Conservation (phyloP, 1,140 invertebrate genomes). For the Phenacoccus solenopsis region DNA sequence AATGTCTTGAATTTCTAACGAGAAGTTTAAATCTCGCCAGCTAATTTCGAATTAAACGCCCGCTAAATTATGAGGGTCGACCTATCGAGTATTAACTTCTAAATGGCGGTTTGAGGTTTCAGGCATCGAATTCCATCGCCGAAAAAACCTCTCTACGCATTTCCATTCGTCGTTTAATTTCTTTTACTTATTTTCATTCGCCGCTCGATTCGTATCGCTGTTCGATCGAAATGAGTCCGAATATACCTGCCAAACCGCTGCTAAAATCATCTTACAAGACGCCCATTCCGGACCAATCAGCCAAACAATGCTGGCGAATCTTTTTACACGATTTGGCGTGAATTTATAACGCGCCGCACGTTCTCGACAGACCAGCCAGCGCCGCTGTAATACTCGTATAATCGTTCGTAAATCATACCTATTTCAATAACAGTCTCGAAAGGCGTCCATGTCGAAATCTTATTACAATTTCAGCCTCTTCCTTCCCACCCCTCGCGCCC, state of each 20-base stretch:
- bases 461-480: too few species aligned
- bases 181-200: too few species aligned
- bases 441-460: background rate
- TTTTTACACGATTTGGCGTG: too few species aligned
- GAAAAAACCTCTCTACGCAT: background rate
- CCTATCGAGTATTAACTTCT: slow-evolving; percentile 13
- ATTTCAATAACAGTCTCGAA: slow-evolving; percentile 2
- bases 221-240: too few species aligned
- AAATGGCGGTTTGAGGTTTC: slow-evolving; percentile 13
- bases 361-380: background rate
- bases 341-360: background rate
- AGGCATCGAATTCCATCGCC: slow-evolving; percentile 12
- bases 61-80: slow-evolving; percentile 12
- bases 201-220: too few species aligned
- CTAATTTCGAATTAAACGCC: slow-evolving; percentile 17
- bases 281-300: too few species aligned
- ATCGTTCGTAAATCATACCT: background rate
- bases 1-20: slow-evolving; percentile 18
- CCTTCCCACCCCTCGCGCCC: too few species aligned
- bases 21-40: slow-evolving; percentile 9
- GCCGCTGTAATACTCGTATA: too few species aligned
- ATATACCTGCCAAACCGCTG: too few species aligned
- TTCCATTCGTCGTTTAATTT: too few species aligned
- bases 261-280: too few species aligned
- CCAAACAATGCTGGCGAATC: too few species aligned